Conservation (phyloP, 2,797 vertebrate species). For the Melanotaenia nigrans region DNA sequence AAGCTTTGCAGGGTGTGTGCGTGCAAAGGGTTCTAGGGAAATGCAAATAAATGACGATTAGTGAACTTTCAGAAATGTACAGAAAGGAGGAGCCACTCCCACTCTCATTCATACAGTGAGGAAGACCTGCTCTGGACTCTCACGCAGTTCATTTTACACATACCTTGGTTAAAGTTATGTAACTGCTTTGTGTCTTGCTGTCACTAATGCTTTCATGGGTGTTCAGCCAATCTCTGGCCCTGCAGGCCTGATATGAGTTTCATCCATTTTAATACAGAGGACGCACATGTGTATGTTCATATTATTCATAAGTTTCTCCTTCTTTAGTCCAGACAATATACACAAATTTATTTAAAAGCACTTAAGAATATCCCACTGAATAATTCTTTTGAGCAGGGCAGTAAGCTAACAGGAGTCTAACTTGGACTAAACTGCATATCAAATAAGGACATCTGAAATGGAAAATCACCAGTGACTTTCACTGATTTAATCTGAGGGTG, state of each 20-base stretch:
- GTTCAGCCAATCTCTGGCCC: conserved; percentile 14
- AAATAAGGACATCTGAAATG: conserved; percentile 30
- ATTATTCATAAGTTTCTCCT: conserved; percentile 13
- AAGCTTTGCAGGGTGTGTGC: conserved; percentile 46
- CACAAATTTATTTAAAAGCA: conserved; percentile 36
- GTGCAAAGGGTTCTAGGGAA: conserved; percentile 45
- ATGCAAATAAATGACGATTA: conserved; percentile 62
- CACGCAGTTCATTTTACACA: conserved; percentile 76
- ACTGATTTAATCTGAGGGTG: conserved; percentile 17
- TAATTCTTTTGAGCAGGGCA: conserved; percentile 10
- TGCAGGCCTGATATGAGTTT: conserved; percentile 38
- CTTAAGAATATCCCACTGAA: conserved; percentile 16
- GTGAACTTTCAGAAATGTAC: conserved; percentile 40
- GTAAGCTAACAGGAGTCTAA: not conserved
- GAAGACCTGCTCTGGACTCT: conserved; percentile 56
- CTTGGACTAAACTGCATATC: conserved; percentile 32
- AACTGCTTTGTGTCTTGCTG: conserved; percentile 53
- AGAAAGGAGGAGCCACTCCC: conserved; percentile 58
- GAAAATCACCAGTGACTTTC: conserved; percentile 52
- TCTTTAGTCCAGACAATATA: conserved; percentile 16
- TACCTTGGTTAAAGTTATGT: conserved; percentile 62
- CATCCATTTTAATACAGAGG: conserved; percentile 22
- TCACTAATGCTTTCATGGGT: conserved; percentile 52
- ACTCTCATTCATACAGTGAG: conserved; percentile 53
- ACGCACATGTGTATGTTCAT: conserved; percentile 20